Conservation (phyloP, 2,113 vertebrate species). For the Raja brachyura region DNA sequence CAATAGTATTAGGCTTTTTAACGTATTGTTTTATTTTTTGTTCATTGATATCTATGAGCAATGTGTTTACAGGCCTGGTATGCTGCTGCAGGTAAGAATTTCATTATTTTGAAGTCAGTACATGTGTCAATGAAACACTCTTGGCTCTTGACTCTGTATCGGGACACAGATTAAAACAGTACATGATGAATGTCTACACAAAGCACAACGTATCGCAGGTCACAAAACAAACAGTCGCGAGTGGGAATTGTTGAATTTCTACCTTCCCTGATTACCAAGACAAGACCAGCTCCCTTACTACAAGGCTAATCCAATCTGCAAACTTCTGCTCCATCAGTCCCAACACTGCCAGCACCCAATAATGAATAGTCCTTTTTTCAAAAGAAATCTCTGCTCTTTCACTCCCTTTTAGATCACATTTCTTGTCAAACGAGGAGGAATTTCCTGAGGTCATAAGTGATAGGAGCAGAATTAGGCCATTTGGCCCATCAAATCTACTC, state of each 20-base stretch:
- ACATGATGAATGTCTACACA: not conserved
- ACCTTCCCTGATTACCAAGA: not conserved
- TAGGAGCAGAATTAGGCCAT: no score
- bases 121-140: no score
- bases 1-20: no score
- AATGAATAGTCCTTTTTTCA: not conserved
- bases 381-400: not conserved
- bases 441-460: no score
- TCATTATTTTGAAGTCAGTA: no score
- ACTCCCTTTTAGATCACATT: not conserved
- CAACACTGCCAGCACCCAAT: not conserved
- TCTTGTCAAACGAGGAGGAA: not conserved
- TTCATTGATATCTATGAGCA: no score
- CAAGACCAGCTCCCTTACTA: not conserved
- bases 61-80: no score
- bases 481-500: no score
- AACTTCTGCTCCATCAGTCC: not conserved
- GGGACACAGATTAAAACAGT: not conserved
- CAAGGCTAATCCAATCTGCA: not conserved
- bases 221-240: not conserved
- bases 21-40: no score
- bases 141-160: not conserved
- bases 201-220: not conserved
- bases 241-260: not conserved
- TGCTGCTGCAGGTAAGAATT: no score